A percentile compares a stretch with the other conserved stretches of the same genome.
Conservation (phyloP, 2,888 invertebrate species). For the Strigamia transsilvanica region DNA sequence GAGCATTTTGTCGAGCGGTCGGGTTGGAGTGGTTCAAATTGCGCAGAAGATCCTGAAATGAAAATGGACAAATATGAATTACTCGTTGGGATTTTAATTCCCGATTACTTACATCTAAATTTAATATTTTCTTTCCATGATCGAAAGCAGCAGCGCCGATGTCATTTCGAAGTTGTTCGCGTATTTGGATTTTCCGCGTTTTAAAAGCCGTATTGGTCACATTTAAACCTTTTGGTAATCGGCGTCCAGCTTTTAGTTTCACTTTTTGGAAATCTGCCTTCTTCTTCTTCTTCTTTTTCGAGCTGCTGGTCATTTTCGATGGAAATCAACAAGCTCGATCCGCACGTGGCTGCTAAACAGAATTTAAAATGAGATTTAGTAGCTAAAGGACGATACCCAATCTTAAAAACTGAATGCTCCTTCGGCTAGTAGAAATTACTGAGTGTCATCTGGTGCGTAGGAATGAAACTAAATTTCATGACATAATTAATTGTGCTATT, state of each 20-base stretch:
- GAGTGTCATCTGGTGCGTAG: background rate
- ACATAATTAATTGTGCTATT: background rate
- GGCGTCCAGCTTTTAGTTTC: slow-evolving; percentile 82
- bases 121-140: slow-evolving; percentile 74
- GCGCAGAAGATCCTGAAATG: slow-evolving; percentile 72
- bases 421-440: background rate
- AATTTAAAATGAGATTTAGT: background rate
- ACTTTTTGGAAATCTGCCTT: slow-evolving; percentile 88
- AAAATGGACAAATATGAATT: slow-evolving; percentile 55
- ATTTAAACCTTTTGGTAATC: slow-evolving; percentile 86
- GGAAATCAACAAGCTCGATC: background rate
- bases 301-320: slow-evolving; percentile 68
- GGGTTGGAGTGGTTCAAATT: slow-evolving; percentile 80
- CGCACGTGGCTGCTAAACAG: background rate
- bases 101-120: slow-evolving; percentile 65
- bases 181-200: slow-evolving; percentile 84
- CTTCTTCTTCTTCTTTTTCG: slow-evolving; percentile 76
- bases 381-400: background rate
- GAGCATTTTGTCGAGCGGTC: slow-evolving; percentile 72
- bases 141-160: slow-evolving; percentile 70
- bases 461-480: background rate
- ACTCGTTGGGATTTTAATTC: slow-evolving; percentile 50
- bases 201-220: slow-evolving; percentile 89
- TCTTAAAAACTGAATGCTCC: background rate
- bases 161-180: slow-evolving; percentile 74